Evolutionary conservation across 30 jellyfish, hydroid and myxozoan genomes (phyloP), one percentile per base, ranked within the genome.

Genomic region (Aurelia sp.): DNA sequence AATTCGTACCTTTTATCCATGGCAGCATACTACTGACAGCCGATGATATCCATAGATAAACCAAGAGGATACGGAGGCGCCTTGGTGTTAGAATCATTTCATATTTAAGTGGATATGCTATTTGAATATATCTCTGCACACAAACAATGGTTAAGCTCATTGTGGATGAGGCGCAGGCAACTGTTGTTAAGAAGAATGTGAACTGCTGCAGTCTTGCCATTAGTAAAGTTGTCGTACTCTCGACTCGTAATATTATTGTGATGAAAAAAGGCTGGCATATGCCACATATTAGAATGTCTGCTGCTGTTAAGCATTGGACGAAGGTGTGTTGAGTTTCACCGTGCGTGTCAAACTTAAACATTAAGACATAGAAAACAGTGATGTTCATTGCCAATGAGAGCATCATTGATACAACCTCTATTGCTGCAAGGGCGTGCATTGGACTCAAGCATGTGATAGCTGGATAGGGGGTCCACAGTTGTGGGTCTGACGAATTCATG

Each of bases 231-330:
- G 50, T 40, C 50, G 23, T 37, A 66, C 41, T 10, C 33, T 71
- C 67, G 11, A 37, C 19, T 12, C 53, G 18, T 18, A 71, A 41
- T n/a, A 71, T 11, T 8, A 52, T 16, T 41, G 67, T 41, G 19
- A 47, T 41, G 37, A 71, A 71, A 33, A 71, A 44, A 13, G 82
- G 82, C 59, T 71, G 82, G 67, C 82, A 47, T 40, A 71, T n/a
- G 37, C 82, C 33, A 40, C 68, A 47, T 1, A 71, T 47, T 11
- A 71, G 44, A 33, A 71, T 16, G 31, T 40, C 82, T 13, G 82
- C 82, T 47, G 30, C 82, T 15, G 82, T 48, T 20, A 71, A 23
- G 11, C 44, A 40, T 2, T 4, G 17, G 11, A 66, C 23, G 59
- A 71, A 47, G 18, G 35, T 6, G 22, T 40, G 3, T 16, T 37